A percentile compares a stretch with the other conserved stretches of the same genome.
These are phyloP conservation scores for Phoxinus phoxinus DNA, from an alignment of 2,113 vertebrate genomes.

Conservation along the genomic window DNA sequence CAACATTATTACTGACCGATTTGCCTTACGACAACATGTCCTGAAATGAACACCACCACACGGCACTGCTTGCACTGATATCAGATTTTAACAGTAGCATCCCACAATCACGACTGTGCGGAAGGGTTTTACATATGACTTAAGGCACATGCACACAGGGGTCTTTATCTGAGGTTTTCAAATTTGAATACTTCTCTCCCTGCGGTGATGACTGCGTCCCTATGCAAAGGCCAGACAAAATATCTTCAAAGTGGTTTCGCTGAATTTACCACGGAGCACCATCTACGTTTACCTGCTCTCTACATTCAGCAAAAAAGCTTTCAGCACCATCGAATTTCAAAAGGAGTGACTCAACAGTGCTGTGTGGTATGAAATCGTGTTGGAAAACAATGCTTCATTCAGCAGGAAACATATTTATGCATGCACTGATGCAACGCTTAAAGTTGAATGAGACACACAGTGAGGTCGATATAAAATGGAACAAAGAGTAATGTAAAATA, in stretches of 20 bases:
- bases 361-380: not conserved
- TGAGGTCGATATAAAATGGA: conserved; percentile 23
- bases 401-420: conserved; percentile 19
- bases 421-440: not conserved
- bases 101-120: conserved; percentile 25
- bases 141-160: conserved; percentile 60
- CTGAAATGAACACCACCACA: not conserved
- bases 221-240: conserved; percentile 30
- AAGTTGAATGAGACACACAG: conserved; percentile 17
- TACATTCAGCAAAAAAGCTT: conserved; percentile 3
- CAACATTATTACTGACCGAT: no score
- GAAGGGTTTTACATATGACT: conserved; percentile 63
- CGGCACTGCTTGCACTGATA: conserved; percentile 11
- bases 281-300: not conserved
- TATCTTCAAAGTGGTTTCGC: conserved; percentile 29
- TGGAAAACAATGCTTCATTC: conserved; percentile 20
- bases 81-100: conserved; percentile 1
- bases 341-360: conserved; percentile 27
- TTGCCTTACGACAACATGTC: no score
- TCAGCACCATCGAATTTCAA: conserved; percentile 14
- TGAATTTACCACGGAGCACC: conserved; percentile 21
- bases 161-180: conserved; percentile 50
- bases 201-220: conserved; percentile 48
- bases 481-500: conserved; percentile 41
- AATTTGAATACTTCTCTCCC: conserved; percentile 55